Percentiles rank a stretch among this genome's conserved stretches.
phyloP scores from a whole-genome alignment of 2,113 vertebrate species.

The Tragelaphus imberbis region DNA sequence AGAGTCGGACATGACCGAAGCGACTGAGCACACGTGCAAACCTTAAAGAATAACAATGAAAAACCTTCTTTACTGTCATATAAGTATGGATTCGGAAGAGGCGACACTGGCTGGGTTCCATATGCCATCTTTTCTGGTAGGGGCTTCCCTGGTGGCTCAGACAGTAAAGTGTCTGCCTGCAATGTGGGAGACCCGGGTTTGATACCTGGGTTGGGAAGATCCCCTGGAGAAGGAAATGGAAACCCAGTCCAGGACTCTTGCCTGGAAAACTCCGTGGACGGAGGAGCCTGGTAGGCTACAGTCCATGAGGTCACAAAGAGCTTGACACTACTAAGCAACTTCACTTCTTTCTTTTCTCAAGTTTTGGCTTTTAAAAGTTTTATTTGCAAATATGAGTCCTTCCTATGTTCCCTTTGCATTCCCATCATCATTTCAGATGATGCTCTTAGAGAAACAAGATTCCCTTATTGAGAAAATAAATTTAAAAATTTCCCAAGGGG shows the following conservation, averaged over 20 bases:
- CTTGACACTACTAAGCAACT: rapidly evolving
- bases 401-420: not conserved
- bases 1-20: not conserved
- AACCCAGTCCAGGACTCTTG: not conserved
- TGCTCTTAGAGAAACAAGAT: not conserved
- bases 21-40: not conserved
- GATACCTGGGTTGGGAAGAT: not conserved
- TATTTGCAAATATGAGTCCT: not conserved
- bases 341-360: not conserved
- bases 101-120: not conserved
- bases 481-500: not conserved
- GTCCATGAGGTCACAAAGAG: not conserved
- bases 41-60: not conserved
- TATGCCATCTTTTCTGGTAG: not conserved
- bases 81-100: not conserved
- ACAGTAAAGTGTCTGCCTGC: not conserved
- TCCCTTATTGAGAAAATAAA: not conserved
- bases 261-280: not conserved
- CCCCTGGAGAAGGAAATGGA: not conserved
- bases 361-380: not conserved
- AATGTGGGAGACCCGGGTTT: rapidly evolving
- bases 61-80: not conserved
- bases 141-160: not conserved
- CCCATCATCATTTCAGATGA: not conserved
- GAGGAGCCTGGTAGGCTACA: not conserved